Evolutionary conservation across 2,797 vertebrate species (phyloP), one percentile per base, ranked within the genome.

Genomic region (Sus cebifrons): DNA sequence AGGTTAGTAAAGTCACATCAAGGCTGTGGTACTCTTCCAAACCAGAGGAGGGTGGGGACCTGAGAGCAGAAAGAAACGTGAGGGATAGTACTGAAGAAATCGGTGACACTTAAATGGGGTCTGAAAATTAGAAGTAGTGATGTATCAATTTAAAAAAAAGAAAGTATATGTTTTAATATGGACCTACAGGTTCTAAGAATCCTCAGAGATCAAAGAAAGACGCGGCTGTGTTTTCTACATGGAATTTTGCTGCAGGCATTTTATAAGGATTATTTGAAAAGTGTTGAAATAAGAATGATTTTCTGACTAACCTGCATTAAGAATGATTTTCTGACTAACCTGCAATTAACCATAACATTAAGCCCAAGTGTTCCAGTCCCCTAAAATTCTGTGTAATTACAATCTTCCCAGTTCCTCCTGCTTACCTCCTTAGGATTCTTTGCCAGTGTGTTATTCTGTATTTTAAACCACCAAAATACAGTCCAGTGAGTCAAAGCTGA

Each of bases 281-380:
- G 94, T 95, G 93, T 97, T 89, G 94, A 97, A 96, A 95, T 96
- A 71, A 89, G 89, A 79, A 94, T 68, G 82, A 36, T 91, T 96
- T 86, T 96, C 86, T 86, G 83, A 89, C 94, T 97, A 95, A 95
- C 92, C 71, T 81, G 60, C 40, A 96, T 36, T 96, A 71, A 89
- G 89, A 79, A 94, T 68, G 82, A 36, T 91, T 96, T 86, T 96
- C 86, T 86, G 83, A 89, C 94, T 97, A 95, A 95, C 92, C 71
- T 81, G 60, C 40, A 96, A 98, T 97, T 97, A 94, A 85, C 88
- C 87, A 75, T 64, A 95, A 88, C 86, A 86, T 90, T 27, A 85
- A 79, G 81, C 25, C 82, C 64, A 71, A 62, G 36, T 85, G 29
- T 85, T 81, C 27, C 67, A 84, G 68, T 82, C 88, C 68, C 84